Percentiles rank a stretch among this genome's conserved stretches.
These are phyloP conservation scores for Polypterus bichir DNA, from an alignment of 2,113 vertebrate species.

Conservation along the genomic window DNA sequence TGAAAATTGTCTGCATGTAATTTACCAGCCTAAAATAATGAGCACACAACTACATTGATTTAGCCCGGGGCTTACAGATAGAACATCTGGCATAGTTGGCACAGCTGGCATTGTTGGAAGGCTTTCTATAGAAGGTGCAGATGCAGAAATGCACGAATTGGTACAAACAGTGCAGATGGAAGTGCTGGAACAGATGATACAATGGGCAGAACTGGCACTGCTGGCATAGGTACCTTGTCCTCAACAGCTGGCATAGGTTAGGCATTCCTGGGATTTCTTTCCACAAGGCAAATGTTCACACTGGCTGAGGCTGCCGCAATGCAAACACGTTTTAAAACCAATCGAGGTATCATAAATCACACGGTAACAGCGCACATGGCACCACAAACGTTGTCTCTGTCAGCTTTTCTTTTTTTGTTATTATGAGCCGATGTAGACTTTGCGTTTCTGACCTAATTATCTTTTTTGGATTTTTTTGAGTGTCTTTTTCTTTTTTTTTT, in stretches of 20 bases:
- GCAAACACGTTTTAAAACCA: conserved; percentile 78
- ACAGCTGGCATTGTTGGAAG: conserved; percentile 87
- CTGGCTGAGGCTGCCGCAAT: conserved; percentile 78
- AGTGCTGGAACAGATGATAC: conserved; percentile 88
- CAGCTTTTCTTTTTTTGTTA: not conserved
- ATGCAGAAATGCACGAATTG: conserved; percentile 91
- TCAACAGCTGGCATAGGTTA: conserved; percentile 99
- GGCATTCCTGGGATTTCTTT: conserved; percentile 98
- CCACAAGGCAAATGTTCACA: conserved; percentile 97
- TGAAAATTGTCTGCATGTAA: conserved; percentile 36
- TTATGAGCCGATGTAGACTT: no score
- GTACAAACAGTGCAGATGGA: conserved; percentile 94
- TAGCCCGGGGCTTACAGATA: conserved; percentile 92
- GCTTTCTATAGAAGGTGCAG: conserved; percentile 90
- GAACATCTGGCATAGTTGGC: conserved; percentile 99
- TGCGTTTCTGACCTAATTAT: no score
- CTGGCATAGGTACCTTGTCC: conserved; percentile 97
- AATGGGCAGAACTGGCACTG: conserved; percentile 85
- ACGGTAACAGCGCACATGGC: not conserved
- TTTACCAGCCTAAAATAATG: conserved; percentile 90
- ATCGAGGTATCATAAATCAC: conserved; percentile 34
- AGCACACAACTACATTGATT: conserved; percentile 86
- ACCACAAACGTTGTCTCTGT: conserved; percentile 4
- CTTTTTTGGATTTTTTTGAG: no score
- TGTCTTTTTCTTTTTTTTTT: no score